Evolutionary conservation across 2,113 vertebrate genomes (phyloP).

Genomic region (Spilogale gracilis): DNA sequence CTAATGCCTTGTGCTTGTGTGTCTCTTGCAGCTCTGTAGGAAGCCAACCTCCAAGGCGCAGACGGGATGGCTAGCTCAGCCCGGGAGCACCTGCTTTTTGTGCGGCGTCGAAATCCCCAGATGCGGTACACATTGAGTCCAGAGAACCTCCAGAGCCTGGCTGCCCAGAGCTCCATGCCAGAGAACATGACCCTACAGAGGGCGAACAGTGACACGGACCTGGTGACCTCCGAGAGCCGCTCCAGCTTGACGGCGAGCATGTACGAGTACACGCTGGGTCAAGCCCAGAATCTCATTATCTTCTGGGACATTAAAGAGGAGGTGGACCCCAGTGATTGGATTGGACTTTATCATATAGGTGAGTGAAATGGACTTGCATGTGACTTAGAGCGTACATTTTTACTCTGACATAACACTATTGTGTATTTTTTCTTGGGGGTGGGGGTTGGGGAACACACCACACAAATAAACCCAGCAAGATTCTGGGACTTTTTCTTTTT

Average conservation of each 20-base stretch:
- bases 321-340: conserved; percentile 99
- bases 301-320: conserved; percentile 99
- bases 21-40: conserved; percentile 77
- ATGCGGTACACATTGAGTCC: conserved; percentile 97
- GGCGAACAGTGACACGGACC: conserved; percentile 98
- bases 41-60: conserved; percentile 14
- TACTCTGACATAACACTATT: not conserved
- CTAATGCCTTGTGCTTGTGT: conserved; percentile 38
- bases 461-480: not conserved
- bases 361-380: conserved; percentile 74
- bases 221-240: conserved; percentile 97
- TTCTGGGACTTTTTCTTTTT: not conserved
- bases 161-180: conserved; percentile 89
- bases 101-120: conserved; percentile 94
- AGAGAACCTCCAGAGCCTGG: conserved; percentile 95
- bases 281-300: conserved; percentile 97
- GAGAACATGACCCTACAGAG: conserved; percentile 92
- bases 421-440: not conserved
- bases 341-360: conserved; percentile 99
- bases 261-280: conserved; percentile 95
- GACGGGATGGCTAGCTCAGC: conserved; percentile 91
- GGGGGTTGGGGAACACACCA: not conserved
- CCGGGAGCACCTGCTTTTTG: conserved; percentile 94
- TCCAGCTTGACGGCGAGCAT: conserved; percentile 97
- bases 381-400: not conserved